These are phyloP conservation scores for Lepisosteus osseus DNA, from an alignment of 2,113 vertebrate genomes.

Conservation along the genomic window DNA sequence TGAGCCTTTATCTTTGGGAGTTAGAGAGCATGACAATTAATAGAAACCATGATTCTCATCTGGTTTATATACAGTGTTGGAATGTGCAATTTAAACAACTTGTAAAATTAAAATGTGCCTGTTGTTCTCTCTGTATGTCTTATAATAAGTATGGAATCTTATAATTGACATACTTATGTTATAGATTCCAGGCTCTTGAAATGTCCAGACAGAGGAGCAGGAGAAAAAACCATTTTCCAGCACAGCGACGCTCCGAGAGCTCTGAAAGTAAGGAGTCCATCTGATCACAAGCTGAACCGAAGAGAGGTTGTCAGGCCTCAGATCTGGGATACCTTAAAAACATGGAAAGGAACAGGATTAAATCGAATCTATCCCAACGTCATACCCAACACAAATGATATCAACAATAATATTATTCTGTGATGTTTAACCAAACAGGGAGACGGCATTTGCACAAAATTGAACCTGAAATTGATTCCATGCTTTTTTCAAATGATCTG, in stretches of 20 bases:
- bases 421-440: too few relatives aligned
- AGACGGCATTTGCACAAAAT: too few relatives aligned
- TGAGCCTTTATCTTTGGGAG: too few relatives aligned
- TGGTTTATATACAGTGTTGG: neutral
- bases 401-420: too few relatives aligned
- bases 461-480: too few relatives aligned
- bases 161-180: conserved; percentile 32
- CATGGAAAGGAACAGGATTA: neutral
- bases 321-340: conserved; percentile 17
- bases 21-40: neutral
- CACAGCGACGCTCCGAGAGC: conserved; percentile 33
- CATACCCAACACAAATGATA: too few relatives aligned
- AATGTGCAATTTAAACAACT: neutral
- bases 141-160: neutral
- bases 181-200: conserved; percentile 30
- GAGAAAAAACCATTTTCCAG: conserved; percentile 35
- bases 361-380: too few relatives aligned
- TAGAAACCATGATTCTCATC: neutral
- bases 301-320: conserved; percentile 17
- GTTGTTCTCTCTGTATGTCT: neutral
- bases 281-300: conserved; percentile 28
- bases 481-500: too few relatives aligned
- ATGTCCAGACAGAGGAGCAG: conserved; percentile 18
- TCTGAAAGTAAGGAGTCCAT: conserved; percentile 39
- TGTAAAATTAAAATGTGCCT: neutral